These are phyloP conservation scores for Oryctolagus cuniculus DNA, from an alignment of 2,113 vertebrate species.

Conservation along the genomic window mOryCun1.1 NC_091434.1:149581001-149581500, in stretches of 20 bases:
- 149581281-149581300: not conserved
- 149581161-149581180: not conserved
- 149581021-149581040: not conserved
- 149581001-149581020: not conserved
- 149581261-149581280: accelerated
- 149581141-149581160: not conserved
- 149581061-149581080: not conserved
- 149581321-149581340: not conserved
- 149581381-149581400: too few species aligned
- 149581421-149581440: too few species aligned
- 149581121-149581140: not conserved
- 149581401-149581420: too few species aligned
- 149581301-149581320: not conserved
- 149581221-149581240: not conserved
- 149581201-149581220: not conserved
- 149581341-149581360: not conserved
- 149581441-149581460: too few species aligned
- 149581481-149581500: too few species aligned
- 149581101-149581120: not conserved
- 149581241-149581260: not conserved
- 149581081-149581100: not conserved
- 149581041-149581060: not conserved
- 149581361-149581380: too few species aligned
- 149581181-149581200: not conserved
- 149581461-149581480: too few species aligned